Evolutionary conservation across 1,140 invertebrate genomes (phyloP), one percentile per base, ranked within the genome.

Genomic region (Neodiprion lecontei): DNA sequence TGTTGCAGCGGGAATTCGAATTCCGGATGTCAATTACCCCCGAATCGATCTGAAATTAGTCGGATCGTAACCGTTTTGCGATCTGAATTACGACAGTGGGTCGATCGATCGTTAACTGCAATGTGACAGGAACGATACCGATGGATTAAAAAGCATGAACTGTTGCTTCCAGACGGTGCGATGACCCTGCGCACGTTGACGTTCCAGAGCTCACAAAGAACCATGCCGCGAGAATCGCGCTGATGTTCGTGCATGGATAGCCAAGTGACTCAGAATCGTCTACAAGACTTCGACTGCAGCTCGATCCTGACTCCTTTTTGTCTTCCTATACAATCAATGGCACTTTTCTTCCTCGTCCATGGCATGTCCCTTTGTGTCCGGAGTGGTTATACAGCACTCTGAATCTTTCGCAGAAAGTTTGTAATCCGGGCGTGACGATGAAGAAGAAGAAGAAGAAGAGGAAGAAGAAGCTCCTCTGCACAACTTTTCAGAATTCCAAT

Each of bases 81-180:
- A 40, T 40, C 28, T 40, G 53, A 17, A 14, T 8, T 14, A 9
- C 5, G 5, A 12, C 53, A 9, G 53, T 14, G 8, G n/a, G 53
- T 61, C n/a, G 53, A 61, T 61, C 4, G 53, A 61, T 61, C 11
- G 53, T 61, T 9, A 61, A 5, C 28, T 28, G 28, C 53, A 61
- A 61, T 9, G 53, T 61, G 53, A 61, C 53, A 14, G n/a, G 5
- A 9, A 61, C 53, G 53, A 9, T 61, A 17, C 69, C 48, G 72
- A 9, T 61, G 67, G 74, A 80, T 78, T 80, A 77, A 76, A 79
- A 77, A 80, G 66, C 66, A 12, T 50, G 23, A 67, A 47, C 28
- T 73, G 70, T 79, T 79, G 79, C 80, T 80, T 48, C 21, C 67
- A 69, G 21, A 40, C 10, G 28, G 72, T 73, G 7, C 72, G 53